Conservation (phyloP, 2,113 vertebrate species). For the Zosterops pallidus region DNA sequence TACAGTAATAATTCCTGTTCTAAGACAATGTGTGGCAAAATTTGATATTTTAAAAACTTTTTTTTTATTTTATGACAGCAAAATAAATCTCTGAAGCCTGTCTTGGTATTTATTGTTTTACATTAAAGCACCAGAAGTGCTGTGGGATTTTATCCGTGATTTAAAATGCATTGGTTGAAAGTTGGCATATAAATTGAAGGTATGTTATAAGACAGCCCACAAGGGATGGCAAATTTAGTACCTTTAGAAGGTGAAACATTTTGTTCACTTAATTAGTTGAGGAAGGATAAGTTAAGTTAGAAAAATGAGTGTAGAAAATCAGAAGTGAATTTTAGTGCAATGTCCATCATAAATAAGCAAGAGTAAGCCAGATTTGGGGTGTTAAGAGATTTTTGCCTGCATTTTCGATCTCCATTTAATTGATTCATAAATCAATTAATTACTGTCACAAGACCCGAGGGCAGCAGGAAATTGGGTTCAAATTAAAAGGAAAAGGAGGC, state of each 20-base stretch:
- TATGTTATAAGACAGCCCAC: neutral
- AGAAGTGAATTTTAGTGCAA: constrained; percentile 31
- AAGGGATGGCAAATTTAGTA: constrained; percentile 22
- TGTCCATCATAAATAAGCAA: constrained; percentile 44
- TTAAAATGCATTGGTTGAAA: constrained; percentile 17
- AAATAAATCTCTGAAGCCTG: neutral
- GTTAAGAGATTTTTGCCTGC: neutral
- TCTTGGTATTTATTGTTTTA: neutral
- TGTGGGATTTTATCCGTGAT: neutral
- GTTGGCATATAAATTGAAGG: constrained; percentile 2
- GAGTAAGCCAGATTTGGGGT: neutral
- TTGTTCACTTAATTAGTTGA: constrained; percentile 32
- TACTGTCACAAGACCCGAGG: constrained; percentile 51
- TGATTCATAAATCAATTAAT: constrained; percentile 76
- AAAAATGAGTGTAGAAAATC: constrained; percentile 20
- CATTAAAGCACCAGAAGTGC: neutral
- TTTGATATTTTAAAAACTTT: neutral
- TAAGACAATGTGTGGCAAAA: neutral
- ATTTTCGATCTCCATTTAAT: constrained; percentile 44
- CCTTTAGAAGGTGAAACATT: constrained; percentile 26
- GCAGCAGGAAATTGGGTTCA: constrained; percentile 65
- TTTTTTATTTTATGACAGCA: neutral
- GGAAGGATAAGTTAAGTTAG: constrained; percentile 11
- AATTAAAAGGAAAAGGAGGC: constrained; percentile 70
- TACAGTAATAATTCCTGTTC: neutral